Evolutionary conservation across 1,140 invertebrate genomes (phyloP), one percentile per base, ranked within the genome.

Genomic region (Nautilus pompilius): DNA sequence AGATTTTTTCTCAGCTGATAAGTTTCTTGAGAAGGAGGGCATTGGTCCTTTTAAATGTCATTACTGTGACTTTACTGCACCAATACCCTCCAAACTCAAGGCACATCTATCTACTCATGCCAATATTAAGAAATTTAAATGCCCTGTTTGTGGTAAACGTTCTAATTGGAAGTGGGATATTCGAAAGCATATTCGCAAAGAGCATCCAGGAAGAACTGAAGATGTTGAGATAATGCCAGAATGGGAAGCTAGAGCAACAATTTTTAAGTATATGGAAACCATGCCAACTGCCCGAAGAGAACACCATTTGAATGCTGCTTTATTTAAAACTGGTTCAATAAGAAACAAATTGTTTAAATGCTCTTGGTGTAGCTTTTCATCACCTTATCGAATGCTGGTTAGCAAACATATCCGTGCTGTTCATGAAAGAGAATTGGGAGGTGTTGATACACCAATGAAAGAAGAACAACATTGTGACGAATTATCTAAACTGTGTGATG

Each of bases 391-490:
- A 66, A 96, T 93, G 93, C 93, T 95, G 83, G 94, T 98, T 63
- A 95, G 92, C 46, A 96, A 96, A 84, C 95, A 97, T 80, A 96
- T 96, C 61, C 66, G 67, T 4, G 89, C 89, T 17, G 85, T 91
- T 60, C 93, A 95, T n/a, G n/a, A n/a, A n/a, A n/a, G n/a, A n/a
- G n/a, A n/a, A n/a, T n/a, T n/a, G n/a, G n/a, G n/a, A n/a, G n/a
- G n/a, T n/a, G n/a, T n/a, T n/a, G n/a, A n/a, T n/a, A n/a, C n/a
- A n/a, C n/a, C n/a, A n/a, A n/a, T n/a, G n/a, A n/a, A n/a, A n/a
- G n/a, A n/a, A n/a, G n/a, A n/a, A n/a, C n/a, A n/a, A n/a, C n/a
- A n/a, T n/a, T n/a, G n/a, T n/a, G n/a, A n/a, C n/a, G n/a, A n/a
- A n/a, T n/a, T n/a, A n/a, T n/a, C n/a, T n/a, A n/a, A n/a, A n/a